Evolutionary conservation across 2,888 invertebrate genomes (phyloP).

Genomic region (Steinernema carpocapsae): DNA sequence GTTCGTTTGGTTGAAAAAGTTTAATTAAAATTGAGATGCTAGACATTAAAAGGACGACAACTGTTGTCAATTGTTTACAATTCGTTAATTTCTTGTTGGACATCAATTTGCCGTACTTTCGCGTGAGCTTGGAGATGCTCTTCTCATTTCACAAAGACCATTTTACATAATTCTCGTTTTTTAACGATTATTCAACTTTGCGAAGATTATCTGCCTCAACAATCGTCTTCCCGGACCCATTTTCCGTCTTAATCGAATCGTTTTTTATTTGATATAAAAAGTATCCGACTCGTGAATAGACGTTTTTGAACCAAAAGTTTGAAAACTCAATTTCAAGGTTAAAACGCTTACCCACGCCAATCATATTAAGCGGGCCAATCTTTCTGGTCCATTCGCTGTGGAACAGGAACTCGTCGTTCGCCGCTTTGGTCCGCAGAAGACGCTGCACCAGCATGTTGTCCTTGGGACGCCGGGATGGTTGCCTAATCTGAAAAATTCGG

Average conservation of each 20-base stretch:
- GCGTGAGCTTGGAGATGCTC: too few species aligned
- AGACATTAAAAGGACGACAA: neutral
- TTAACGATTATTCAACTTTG: neutral
- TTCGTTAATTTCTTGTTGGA: neutral
- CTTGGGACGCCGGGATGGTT: too few species aligned
- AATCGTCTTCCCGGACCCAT: too few species aligned
- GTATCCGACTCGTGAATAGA: too few species aligned
- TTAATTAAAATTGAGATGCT: neutral
- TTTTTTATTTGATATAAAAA: too few species aligned
- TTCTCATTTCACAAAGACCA: neutral
- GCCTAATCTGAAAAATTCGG: conserved; percentile 28
- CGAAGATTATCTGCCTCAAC: neutral
- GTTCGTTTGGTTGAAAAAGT: too few species aligned
- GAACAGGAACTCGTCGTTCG: conserved; percentile 30
- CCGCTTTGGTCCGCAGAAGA: conserved; percentile 19
- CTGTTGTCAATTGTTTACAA: too few species aligned
- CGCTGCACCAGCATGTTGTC: conserved; percentile 7
- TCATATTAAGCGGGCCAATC: conserved; percentile 21
- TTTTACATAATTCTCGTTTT: neutral
- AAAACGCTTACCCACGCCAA: conserved; percentile 20
- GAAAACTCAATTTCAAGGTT: too few species aligned
- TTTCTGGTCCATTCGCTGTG: conserved; percentile 23
- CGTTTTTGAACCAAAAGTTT: too few species aligned
- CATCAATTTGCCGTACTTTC: too few species aligned
- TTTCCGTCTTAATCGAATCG: too few species aligned